These are phyloP conservation scores for Dendrocopos noguchii DNA, from an alignment of 2,113 vertebrate species.

Conservation along the genomic window DNA sequence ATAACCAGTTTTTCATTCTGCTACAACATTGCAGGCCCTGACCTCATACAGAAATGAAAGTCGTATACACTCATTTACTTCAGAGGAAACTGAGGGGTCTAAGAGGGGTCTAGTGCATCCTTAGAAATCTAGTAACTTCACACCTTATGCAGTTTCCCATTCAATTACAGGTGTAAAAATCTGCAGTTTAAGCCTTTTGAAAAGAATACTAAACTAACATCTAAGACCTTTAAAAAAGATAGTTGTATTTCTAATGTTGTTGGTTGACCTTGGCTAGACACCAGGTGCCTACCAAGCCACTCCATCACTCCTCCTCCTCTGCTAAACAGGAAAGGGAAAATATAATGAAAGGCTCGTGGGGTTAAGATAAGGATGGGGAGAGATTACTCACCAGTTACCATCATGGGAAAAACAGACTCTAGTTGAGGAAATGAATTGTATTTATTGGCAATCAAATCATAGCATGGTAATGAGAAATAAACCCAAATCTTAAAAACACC, in stretches of 20 bases:
- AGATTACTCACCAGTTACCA: not conserved
- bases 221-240: not conserved
- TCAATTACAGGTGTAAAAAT: not conserved
- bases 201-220: not conserved
- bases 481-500: not conserved
- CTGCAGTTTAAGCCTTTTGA: not conserved
- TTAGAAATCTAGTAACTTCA: not conserved
- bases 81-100: not conserved
- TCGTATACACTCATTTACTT: not conserved
- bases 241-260: not conserved
- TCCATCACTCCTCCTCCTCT: not conserved
- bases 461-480: not conserved
- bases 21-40: not conserved
- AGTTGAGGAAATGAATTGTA: not conserved
- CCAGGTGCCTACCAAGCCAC: rapidly evolving
- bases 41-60: not conserved
- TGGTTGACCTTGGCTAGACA: not conserved
- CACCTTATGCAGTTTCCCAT: not conserved
- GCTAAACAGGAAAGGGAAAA: not conserved
- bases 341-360: rapidly evolving
- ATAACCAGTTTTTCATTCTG: not conserved
- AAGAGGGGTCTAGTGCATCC: not conserved
- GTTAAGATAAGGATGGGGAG: not conserved
- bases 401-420: rapidly evolving
- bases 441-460: not conserved